These are phyloP conservation scores for Malacoctenus gilli DNA, from an alignment of 2,797 vertebrate species.

Conservation along the genomic window DNA sequence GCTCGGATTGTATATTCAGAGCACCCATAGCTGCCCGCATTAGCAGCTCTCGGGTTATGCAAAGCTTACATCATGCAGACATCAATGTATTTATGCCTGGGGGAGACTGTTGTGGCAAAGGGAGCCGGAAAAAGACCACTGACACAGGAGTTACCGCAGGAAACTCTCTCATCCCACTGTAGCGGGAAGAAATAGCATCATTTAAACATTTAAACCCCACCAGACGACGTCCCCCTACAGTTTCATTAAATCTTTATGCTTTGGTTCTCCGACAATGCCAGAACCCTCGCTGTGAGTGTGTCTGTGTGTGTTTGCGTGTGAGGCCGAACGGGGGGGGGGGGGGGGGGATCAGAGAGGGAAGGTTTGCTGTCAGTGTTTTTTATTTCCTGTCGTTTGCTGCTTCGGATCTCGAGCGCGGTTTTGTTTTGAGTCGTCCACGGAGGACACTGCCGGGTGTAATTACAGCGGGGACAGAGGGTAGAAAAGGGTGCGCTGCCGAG, in stretches of 20 bases:
- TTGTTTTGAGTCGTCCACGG: slow-evolving; percentile 32
- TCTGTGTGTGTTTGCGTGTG: slow-evolving; percentile 18
- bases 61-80: slow-evolving; percentile 54
- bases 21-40: slow-evolving; percentile 7
- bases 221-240: slow-evolving; percentile 60
- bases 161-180: slow-evolving; percentile 43
- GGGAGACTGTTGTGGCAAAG: slow-evolving; percentile 46
- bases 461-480: slow-evolving; percentile 37
- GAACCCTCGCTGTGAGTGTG: slow-evolving; percentile 30
- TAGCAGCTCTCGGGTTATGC: slow-evolving; percentile 35
- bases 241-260: slow-evolving; percentile 72
- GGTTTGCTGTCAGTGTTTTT: slow-evolving; percentile 24
- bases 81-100: slow-evolving; percentile 40
- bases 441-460: slow-evolving; percentile 48
- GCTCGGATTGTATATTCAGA: slow-evolving; percentile 9
- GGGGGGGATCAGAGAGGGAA: slow-evolving; percentile 7
- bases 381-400: slow-evolving; percentile 32
- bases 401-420: slow-evolving; percentile 21
- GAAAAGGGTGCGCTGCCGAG: slow-evolving; percentile 35
- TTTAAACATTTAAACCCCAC: slow-evolving; percentile 75
- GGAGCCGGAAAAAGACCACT: slow-evolving; percentile 50
- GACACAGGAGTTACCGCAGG: slow-evolving; percentile 53
- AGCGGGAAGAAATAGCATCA: slow-evolving; percentile 63
- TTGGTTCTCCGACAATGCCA: slow-evolving; percentile 41
- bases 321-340: not conserved